Evolutionary conservation across 2,113 vertebrate species (phyloP), one percentile per base, ranked within the genome.

Genomic region (Paradoxurus hermaphroditus): DNA sequence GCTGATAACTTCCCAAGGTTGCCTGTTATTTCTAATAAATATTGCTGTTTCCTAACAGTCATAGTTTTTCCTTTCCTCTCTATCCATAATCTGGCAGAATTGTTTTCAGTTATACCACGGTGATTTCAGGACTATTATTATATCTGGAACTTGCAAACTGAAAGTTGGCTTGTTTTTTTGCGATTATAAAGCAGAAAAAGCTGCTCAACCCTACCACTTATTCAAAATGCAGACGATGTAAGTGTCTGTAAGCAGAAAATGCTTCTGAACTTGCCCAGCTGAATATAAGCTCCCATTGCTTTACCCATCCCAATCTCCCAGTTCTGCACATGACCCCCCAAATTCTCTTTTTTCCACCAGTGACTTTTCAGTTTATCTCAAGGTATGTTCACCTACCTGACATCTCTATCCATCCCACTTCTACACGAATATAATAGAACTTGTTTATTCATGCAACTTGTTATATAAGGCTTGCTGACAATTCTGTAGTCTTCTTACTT

Each of bases 151-250:
- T 75, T 94, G 67, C 81, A 85, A 25, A 23, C 39, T 92, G 49
- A 89, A 73, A 77, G 59, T 90, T 65, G 23, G 1, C 94, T 91
- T 89, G 51, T 94, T 95, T 59, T n/a, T 95, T 89, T 93, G 15
- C 72, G 62, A 93, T 72, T 77, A 72, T 34, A 59, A 83, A 84
- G n/a, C 59, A 84, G 44, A 41, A 93, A 95, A 94, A 86, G 51
- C 97, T 97, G 87, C 72, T 94, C 79, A 86, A 44, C 82, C 79
- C 75, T 78, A 94, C 86, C 44, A 62, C 62, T 93, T 81, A 86
- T 93, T 97, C 73, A 97, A 94, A 95, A 93, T 63, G 75, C 65
- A 96, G 53, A 87, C 70, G 56, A 16, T 94, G 29, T 82, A 79
- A 91, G n/a, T n/a, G n/a, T n/a, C n/a, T n/a, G n/a, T n/a, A n/a